phyloP scores from a whole-genome alignment of 2,888 invertebrate species.

The Orthonevra nobilis region DNA sequence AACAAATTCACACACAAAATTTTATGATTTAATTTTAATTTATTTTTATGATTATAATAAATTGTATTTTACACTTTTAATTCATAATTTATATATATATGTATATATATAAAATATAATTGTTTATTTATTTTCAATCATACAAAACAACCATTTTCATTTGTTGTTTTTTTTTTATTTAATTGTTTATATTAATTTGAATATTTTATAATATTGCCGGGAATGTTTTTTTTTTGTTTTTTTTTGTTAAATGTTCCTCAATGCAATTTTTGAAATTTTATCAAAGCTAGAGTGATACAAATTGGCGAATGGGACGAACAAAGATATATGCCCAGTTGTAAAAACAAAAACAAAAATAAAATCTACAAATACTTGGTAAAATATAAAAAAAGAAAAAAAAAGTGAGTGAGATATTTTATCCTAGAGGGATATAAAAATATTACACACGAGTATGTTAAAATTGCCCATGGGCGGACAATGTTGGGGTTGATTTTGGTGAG shows the following conservation, averaged over 20 bases:
- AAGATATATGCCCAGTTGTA: no score
- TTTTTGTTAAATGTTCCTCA: conserved; percentile 3
- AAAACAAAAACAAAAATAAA: background rate
- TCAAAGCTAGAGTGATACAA: conserved; percentile 9
- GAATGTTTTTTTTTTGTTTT: conserved; percentile 3
- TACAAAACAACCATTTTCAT: background rate
- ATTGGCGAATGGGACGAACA: conserved; percentile 6
- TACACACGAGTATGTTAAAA: no score
- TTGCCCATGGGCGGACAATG: conserved; percentile 5
- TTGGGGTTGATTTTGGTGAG: conserved; percentile 27
- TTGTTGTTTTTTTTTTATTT: background rate
- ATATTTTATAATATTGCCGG: conserved; percentile 1
- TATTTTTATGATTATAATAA: no score
- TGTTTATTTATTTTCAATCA: conserved; percentile 2
- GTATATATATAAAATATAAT: background rate
- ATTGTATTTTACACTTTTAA: conserved; percentile 2
- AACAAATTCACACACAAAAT: background rate
- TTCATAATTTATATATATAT: background rate
- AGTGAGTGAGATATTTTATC: no score
- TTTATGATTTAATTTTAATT: background rate
- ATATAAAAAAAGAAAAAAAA: no score
- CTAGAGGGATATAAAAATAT: no score
- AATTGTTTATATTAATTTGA: background rate
- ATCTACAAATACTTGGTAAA: no score
- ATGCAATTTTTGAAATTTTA: conserved; percentile 13